These are phyloP conservation scores for Pachyramphus minor DNA, from an alignment of 2,113 vertebrate species.

Conservation along the genomic window DNA sequence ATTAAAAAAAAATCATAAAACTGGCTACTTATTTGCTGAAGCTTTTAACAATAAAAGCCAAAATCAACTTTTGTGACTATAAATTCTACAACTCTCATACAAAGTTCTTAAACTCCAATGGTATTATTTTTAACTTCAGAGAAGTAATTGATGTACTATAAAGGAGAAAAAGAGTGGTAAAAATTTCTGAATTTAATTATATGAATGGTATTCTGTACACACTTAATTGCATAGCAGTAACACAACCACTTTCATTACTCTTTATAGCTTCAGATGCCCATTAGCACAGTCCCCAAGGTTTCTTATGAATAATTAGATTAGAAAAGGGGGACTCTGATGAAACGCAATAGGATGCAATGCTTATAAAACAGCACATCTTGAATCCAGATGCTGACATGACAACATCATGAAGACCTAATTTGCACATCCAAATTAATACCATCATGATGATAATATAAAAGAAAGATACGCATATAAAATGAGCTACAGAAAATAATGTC, in stretches of 20 bases:
- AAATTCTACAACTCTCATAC: not conserved
- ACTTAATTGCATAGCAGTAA: slow-evolving; percentile 37
- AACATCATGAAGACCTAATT: slow-evolving; percentile 66
- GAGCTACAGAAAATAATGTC: not conserved
- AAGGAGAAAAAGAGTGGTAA: not conserved
- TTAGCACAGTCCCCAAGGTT: slow-evolving; percentile 59
- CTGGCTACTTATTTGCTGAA: not conserved
- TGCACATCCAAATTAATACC: slow-evolving; percentile 64
- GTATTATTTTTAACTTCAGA: slow-evolving; percentile 7
- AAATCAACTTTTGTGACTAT: not conserved
- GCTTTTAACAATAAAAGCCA: not conserved
- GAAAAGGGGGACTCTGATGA: slow-evolving; percentile 26
- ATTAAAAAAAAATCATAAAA: not conserved
- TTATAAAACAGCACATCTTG: slow-evolving; percentile 54
- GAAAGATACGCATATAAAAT: slow-evolving; percentile 6
- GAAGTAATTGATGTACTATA: not conserved
- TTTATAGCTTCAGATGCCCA: slow-evolving; percentile 63
- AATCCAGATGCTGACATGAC: slow-evolving; percentile 70
- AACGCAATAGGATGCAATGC: not conserved
- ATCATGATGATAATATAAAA: slow-evolving; percentile 21
- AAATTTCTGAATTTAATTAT: slow-evolving; percentile 47
- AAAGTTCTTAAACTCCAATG: not conserved
- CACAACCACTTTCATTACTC: slow-evolving; percentile 57
- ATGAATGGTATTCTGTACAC: slow-evolving; percentile 28
- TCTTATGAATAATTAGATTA: slow-evolving; percentile 51